These are phyloP conservation scores for Abscondita cerata DNA, from an alignment of 2,888 invertebrate species.

Conservation along the genomic window DNA sequence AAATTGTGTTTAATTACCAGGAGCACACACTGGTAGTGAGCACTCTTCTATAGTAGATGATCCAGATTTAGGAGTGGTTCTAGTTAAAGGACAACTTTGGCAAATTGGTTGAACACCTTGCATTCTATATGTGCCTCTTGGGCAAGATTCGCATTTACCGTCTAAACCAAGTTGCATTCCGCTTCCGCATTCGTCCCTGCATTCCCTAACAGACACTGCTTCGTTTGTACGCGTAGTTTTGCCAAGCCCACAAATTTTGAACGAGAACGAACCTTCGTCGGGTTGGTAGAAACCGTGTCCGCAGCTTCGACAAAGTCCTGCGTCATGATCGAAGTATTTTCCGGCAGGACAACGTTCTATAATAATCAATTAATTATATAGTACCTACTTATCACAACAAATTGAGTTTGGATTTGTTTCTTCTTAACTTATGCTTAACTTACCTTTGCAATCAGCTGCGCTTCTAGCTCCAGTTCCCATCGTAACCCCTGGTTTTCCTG, in stretches of 20 bases:
- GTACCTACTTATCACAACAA: too few species aligned
- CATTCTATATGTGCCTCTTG: slow-evolving; percentile 73
- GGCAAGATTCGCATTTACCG: slow-evolving; percentile 92
- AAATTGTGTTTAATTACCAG: slow-evolving; percentile 59
- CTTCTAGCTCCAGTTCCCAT: slow-evolving; percentile 86
- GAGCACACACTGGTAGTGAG: slow-evolving; percentile 85
- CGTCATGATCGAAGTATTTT: slow-evolving; percentile 89
- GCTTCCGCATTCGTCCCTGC: slow-evolving; percentile 87
- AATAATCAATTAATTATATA: slow-evolving; percentile 26
- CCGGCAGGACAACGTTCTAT: slow-evolving; percentile 91
- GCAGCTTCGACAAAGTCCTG: slow-evolving; percentile 88
- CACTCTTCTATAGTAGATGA: slow-evolving; percentile 89
- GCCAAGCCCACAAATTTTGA: slow-evolving; percentile 86
- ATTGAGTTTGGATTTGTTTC: too few species aligned
- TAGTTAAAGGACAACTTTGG: slow-evolving; percentile 84
- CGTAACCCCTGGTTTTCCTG: slow-evolving; percentile 89
- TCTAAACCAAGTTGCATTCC: slow-evolving; percentile 86
- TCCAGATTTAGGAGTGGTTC: slow-evolving; percentile 87
- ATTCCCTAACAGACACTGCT: slow-evolving; percentile 86
- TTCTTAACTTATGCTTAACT: too few species aligned
- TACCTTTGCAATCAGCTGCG: slow-evolving; percentile 86
- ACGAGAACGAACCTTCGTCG: slow-evolving; percentile 88
- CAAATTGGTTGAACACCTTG: slow-evolving; percentile 91
- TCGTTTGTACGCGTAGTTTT: slow-evolving; percentile 92
- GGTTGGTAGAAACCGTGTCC: slow-evolving; percentile 95